phyloP scores from a whole-genome alignment of 2,888 invertebrate genomes.

The Drosophila fungiperda region DNA sequence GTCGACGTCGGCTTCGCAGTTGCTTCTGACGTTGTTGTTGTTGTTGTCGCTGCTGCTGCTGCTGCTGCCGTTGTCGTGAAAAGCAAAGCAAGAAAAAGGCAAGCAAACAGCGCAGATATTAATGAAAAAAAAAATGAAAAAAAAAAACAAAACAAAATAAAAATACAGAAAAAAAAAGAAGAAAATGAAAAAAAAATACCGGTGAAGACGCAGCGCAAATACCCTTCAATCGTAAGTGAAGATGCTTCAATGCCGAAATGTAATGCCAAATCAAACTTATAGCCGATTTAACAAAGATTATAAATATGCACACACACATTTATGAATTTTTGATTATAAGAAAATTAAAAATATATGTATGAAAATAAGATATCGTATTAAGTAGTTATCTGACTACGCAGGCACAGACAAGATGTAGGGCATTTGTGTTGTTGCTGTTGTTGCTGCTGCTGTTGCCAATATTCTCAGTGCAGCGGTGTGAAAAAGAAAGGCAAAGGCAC shows the following conservation, averaged over 20 bases:
- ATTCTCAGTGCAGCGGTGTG: conserved; percentile 68
- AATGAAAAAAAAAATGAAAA: conserved; percentile 67
- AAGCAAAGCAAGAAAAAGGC: conserved; percentile 67
- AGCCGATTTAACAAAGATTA: not conserved
- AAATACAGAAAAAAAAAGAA: conserved; percentile 64
- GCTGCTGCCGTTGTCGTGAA: conserved; percentile 46
- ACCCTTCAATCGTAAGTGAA: conserved; percentile 39
- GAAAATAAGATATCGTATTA: not conserved
- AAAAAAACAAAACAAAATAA: conserved; percentile 44
- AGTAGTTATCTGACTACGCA: conserved; percentile 39
- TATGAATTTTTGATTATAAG: not conserved
- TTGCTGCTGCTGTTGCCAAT: conserved; percentile 64
- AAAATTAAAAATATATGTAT: not conserved
- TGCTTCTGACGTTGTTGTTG: conserved; percentile 46
- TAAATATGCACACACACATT: not conserved
- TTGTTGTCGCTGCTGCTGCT: conserved; percentile 16
- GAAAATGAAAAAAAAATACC: conserved; percentile 49
- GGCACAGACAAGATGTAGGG: conserved; percentile 78
- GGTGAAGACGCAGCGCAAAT: conserved; percentile 35
- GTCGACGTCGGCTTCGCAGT: conserved; percentile 62
- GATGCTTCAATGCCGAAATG: not conserved
- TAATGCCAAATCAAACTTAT: not conserved
- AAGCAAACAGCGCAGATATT: conserved; percentile 75
- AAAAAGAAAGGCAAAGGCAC: conserved; percentile 60
- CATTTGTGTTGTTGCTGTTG: conserved; percentile 38